Evolutionary conservation across 2,888 invertebrate species (phyloP), one percentile per base, ranked within the genome.

Genomic region (Tuta absoluta): DNA sequence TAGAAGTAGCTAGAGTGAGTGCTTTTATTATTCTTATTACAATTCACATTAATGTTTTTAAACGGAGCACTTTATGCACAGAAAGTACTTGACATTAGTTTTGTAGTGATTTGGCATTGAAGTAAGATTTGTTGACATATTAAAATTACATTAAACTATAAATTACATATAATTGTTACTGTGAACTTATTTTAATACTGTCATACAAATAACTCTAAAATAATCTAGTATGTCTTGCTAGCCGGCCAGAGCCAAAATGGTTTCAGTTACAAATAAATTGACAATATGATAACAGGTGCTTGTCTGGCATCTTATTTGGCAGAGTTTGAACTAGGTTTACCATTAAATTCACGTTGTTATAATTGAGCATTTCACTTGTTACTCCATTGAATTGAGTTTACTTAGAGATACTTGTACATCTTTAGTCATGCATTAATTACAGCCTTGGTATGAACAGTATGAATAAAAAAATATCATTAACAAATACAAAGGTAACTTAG

Each of bases 281-380:
- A 45, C 11, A 57, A 38, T 57, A 65, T 48, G 45, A 48, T 38
- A 62, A 59, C 68, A 66, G 65, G 51, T 68, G 68, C 62, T 61
- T 19, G 58, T 62, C 63, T 68, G 70, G 67, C 66, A 23, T 28
- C 23, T 65, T 38, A 63, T 48, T 69, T 70, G 71, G 72, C 71
- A 69, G 63, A 60, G 19, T 2, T 17, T 11, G 10, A 23, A 51
- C 23, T 51, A 23, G 21, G 51, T 23, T 51, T 23, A 17, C 19
- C 12, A 23, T 23, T 51, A 51, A 3, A 23, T 21, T 23, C 10
- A 21, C 51, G 23, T 19, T 51, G 21, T 19, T 23, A 19, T 19
- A 12, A 5, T 19, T 51, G 11, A 51, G 17, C 21, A 19, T 19
- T 51, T 21, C 23, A 21, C 23, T 23, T 23, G 11, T 23, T 51